phyloP scores from a whole-genome alignment of 2,797 vertebrate species.

The Phrynocephalus guinanensis region DNA sequence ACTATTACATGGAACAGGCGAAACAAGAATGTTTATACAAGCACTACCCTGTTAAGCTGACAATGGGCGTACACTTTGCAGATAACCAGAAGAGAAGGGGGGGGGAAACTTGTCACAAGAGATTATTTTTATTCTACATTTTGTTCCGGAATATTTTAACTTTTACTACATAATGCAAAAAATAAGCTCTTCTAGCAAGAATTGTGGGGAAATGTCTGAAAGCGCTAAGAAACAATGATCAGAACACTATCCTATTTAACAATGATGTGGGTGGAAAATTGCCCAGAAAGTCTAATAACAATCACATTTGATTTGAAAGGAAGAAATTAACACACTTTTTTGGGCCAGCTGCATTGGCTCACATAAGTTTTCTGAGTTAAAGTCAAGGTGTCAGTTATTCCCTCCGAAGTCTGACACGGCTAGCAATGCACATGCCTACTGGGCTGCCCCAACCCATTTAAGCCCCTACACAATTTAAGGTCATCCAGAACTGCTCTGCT shows the following conservation, averaged over 20 bases:
- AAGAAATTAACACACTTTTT: background rate
- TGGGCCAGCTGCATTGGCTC: no score
- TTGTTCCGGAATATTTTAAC: constrained; percentile 56
- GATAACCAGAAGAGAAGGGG: constrained; percentile 75
- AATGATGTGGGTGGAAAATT: constrained; percentile 12
- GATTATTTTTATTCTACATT: constrained; percentile 66
- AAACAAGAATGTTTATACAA: constrained; percentile 99
- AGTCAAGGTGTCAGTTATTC: no score
- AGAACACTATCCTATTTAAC: constrained; percentile 12
- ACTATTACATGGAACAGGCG: constrained; percentile 91
- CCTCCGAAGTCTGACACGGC: no score
- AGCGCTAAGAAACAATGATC: constrained; percentile 22
- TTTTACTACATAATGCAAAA: constrained; percentile 51
- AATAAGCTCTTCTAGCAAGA: constrained; percentile 58
- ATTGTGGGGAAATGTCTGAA: constrained; percentile 21
- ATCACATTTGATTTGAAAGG: constrained; percentile 21
- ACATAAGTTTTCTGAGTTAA: no score
- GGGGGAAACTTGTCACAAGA: constrained; percentile 70
- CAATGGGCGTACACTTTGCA: constrained; percentile 80
- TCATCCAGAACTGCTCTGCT: no score
- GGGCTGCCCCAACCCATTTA: no score
- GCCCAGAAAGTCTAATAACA: constrained; percentile 2
- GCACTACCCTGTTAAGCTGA: constrained; percentile 92
- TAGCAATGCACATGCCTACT: no score
- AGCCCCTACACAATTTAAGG: no score